A percentile compares a stretch with the other conserved stretches of the same genome.
phyloP scores from a whole-genome alignment of 2,888 invertebrate genomes.

The Drosophila fulvimacula region DNA sequence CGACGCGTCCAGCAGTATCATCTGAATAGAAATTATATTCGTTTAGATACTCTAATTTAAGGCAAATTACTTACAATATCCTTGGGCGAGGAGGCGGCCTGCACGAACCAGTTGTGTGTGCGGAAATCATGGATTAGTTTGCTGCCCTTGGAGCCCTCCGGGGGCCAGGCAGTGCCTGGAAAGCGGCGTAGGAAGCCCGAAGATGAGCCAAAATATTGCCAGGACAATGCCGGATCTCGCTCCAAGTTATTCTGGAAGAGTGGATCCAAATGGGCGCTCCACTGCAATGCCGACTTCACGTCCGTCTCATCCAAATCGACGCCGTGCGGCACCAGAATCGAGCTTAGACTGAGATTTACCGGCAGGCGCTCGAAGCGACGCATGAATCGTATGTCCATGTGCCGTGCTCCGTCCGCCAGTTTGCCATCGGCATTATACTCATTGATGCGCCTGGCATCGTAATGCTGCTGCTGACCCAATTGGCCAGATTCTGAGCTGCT shows the following conservation, averaged over 20 bases:
- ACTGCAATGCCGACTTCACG: constrained; percentile 95
- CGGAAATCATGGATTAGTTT: constrained; percentile 97
- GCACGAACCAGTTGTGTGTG: constrained; percentile 97
- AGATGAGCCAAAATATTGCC: constrained; percentile 99
- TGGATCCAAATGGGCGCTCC: constrained; percentile 97
- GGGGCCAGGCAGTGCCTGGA: constrained; percentile 97
- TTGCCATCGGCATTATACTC: constrained; percentile 91
- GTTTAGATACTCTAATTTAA: no score
- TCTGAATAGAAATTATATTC: constrained; percentile 61
- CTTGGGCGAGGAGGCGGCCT: constrained; percentile 98
- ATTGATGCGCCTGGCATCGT: constrained; percentile 93
- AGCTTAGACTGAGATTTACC: constrained; percentile 93
- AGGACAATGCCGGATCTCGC: constrained; percentile 95
- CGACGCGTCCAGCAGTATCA: constrained; percentile 95
- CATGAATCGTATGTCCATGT: constrained; percentile 90
- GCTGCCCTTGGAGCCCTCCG: constrained; percentile 91
- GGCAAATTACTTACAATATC: constrained; percentile 89
- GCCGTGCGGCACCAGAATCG: constrained; percentile 92
- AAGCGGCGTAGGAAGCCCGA: constrained; percentile 97
- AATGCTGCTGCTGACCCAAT: constrained; percentile 86
- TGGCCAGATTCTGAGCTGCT: constrained; percentile 55
- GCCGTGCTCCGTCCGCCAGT: constrained; percentile 89
- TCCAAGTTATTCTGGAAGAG: constrained; percentile 95
- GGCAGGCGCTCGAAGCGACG: constrained; percentile 94
- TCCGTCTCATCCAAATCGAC: constrained; percentile 87